A percentile compares a stretch with the other conserved stretches of the same genome.
Evolutionary conservation across 2,113 vertebrate species (phyloP).

Genomic region (Pseudolaguvia tuberculata): DNA sequence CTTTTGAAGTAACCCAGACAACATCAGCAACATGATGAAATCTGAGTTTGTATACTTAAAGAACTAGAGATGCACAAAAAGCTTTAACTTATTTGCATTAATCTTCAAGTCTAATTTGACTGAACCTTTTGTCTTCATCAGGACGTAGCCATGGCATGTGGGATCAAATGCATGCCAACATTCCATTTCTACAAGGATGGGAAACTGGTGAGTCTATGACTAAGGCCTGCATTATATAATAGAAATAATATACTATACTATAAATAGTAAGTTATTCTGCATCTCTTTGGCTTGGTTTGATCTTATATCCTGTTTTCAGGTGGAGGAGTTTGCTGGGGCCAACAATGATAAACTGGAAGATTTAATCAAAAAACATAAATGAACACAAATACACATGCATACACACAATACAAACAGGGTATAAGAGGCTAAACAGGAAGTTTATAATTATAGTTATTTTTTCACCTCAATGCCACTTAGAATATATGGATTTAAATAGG

Average conservation of each 20-base stretch:
- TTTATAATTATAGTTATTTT: not conserved
- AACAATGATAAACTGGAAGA: rapidly evolving
- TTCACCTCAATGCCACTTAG: not conserved
- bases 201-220: conserved; percentile 64
- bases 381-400: not conserved
- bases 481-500: conserved; percentile 11
- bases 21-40: too few relatives aligned
- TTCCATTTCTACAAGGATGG: conserved; percentile 84
- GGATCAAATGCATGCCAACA: conserved; percentile 86
- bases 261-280: not conserved
- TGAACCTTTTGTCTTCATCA: conserved; percentile 49
- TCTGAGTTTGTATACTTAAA: not conserved
- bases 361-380: not conserved
- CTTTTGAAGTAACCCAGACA: not conserved
- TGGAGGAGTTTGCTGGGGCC: conserved; percentile 57
- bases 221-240: not conserved
- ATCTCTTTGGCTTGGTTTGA: not conserved
- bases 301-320: conserved; percentile 45
- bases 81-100: not conserved
- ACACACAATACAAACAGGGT: not conserved
- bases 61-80: not conserved
- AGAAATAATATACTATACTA: not conserved
- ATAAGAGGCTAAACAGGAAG: not conserved
- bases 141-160: conserved; percentile 73
- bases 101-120: not conserved